phyloP scores from a whole-genome alignment of 2,797 vertebrate species.

The Urophycis tenuis region DNA sequence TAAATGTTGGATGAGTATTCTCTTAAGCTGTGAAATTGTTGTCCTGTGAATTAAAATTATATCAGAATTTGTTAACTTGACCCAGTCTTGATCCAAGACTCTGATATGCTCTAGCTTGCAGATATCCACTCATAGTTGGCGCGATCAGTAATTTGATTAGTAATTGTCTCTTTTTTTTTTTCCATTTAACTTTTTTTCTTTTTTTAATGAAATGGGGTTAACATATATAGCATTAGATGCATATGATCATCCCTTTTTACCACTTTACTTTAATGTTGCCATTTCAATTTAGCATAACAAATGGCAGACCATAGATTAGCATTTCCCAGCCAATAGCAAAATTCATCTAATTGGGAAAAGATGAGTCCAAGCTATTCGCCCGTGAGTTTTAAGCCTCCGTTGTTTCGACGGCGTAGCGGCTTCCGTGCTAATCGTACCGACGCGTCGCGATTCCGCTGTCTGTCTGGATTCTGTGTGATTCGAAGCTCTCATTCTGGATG shows the following conservation, averaged over 20 bases:
- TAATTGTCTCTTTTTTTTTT: neutral
- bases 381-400: neutral
- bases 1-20: neutral
- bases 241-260: neutral
- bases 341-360: neutral
- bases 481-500: neutral
- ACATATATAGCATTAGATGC: neutral
- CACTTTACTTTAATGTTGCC: neutral
- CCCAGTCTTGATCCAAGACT: neutral
- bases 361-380: neutral
- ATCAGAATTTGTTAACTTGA: neutral
- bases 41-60: neutral
- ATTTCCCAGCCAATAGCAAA: neutral
- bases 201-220: neutral
- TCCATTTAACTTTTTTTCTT: neutral
- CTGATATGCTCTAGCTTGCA: neutral
- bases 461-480: neutral
- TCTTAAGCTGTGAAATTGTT: conserved; percentile 1
- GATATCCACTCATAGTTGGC: neutral
- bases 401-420: neutral
- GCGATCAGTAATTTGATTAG: neutral
- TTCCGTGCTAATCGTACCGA: neutral
- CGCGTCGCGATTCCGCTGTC: neutral
- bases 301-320: neutral
- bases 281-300: neutral